These are phyloP conservation scores for Phania funesta DNA, from an alignment of 2,888 invertebrate genomes.

Conservation along the genomic window DNA sequence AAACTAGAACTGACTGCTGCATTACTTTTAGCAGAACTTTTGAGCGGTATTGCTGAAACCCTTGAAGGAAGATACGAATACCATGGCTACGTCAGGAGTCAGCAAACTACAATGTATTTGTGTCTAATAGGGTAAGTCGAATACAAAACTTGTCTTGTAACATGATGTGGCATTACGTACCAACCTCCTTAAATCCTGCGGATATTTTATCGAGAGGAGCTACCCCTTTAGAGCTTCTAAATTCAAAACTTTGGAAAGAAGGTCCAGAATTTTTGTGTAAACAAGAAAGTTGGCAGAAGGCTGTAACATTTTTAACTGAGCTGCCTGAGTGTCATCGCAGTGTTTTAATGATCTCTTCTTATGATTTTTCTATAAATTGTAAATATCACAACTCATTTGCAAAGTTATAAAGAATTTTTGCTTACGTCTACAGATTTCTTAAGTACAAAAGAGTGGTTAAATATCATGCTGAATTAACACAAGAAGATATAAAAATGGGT, in stretches of 20 bases:
- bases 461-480: not conserved
- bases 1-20: conserved; percentile 61
- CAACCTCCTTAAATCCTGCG: not conserved
- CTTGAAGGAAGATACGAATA: too few relatives aligned
- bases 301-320: too few relatives aligned
- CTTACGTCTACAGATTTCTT: not conserved
- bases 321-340: too few relatives aligned
- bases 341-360: not conserved
- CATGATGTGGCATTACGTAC: conserved; percentile 32
- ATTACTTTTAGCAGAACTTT: conserved; percentile 21
- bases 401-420: not conserved
- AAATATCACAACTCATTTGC: too few relatives aligned
- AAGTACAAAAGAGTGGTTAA: not conserved
- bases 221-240: too few relatives aligned
- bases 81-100: conserved; percentile 43
- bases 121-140: conserved; percentile 41
- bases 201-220: too few relatives aligned
- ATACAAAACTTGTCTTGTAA: conserved; percentile 26
- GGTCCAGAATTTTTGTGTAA: too few relatives aligned
- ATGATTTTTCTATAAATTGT: too few relatives aligned
- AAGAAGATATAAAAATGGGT: conserved; percentile 10
- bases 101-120: conserved; percentile 51
- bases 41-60: not conserved
- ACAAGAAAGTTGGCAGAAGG: too few relatives aligned
- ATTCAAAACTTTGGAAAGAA: too few relatives aligned